Evolutionary conservation across 1,140 invertebrate species (phyloP).

Genomic region (Argopecten irradians): DNA sequence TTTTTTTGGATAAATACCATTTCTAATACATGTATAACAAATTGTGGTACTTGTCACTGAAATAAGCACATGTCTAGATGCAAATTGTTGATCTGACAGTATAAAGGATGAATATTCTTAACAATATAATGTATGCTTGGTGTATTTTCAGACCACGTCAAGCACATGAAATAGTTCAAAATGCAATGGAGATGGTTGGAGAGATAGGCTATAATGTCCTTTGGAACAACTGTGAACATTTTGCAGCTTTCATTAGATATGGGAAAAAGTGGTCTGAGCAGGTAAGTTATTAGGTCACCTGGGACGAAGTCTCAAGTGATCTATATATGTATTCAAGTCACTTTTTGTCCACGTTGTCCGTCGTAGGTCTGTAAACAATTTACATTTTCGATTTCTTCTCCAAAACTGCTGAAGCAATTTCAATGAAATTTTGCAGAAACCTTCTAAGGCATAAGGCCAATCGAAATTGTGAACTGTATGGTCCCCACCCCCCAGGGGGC

Average conservation of each 20-base stretch:
- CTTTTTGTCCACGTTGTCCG: not conserved
- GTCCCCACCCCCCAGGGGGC: too few species aligned
- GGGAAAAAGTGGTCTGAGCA: constrained; percentile 59
- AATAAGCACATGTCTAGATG: not conserved
- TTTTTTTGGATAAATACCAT: not conserved
- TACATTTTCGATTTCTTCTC: too few species aligned
- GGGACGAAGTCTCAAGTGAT: not conserved
- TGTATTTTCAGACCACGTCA: constrained; percentile 48
- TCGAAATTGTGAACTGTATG: too few species aligned
- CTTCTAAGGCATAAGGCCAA: too few species aligned
- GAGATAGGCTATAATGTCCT: constrained; percentile 59
- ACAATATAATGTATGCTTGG: not conserved
- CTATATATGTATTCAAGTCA: not conserved
- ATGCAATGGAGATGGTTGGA: constrained; percentile 50
- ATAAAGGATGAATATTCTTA: not conserved
- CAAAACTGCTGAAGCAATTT: too few species aligned
- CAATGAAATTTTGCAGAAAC: too few species aligned
- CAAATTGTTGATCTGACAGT: not conserved
- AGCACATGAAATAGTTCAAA: constrained; percentile 49
- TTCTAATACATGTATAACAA: not conserved
- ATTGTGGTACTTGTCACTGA: not conserved
- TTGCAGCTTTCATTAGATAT: constrained; percentile 64
- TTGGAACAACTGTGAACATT: constrained; percentile 66
- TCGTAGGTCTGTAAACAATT: too few species aligned
- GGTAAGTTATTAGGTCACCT: constrained; percentile 32